Evolutionary conservation across 2,113 vertebrate species (phyloP), one percentile per base, ranked within the genome.

Genomic region (Aspidoscelis tigris): DNA sequence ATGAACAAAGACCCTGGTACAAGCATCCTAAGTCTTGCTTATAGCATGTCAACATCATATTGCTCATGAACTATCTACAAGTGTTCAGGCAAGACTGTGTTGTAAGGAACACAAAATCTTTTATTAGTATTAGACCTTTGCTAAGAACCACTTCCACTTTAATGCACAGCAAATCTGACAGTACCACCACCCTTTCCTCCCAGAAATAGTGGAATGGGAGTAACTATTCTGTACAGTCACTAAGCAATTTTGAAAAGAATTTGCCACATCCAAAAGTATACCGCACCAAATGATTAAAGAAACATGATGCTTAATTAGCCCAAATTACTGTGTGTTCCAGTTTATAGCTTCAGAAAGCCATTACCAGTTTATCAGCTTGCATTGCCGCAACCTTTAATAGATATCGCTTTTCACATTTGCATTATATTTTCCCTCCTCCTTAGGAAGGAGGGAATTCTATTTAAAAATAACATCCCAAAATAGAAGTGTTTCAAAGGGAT

Each of bases 261-360:
- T 84, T 82, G 1, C 76, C 76, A 84, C 20, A 3, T 78, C 44
- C 22, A 58, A 76, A 81, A 64, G 72, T 33, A 81, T 76, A 76
- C 24, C 43, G 22, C 1, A 81, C 50, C 20, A 82, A 50, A 78
- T 65, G 14, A 72, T 64, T 82, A 76, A 53, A 80, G 50, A 72
- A 70, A 24, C 1, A 75, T 1, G 55, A 82, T 53, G 22, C 75
- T 82, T 88, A 77, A 78, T 83, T 87, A 74, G 43, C 79, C 20
- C 61, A 7, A n/a, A 73, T 33, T 43, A 72, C 33, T 74, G 14
- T n/a, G 2, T 71, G 70, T 18, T 81, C 20, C 26, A 61, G n/a
- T 44, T 81, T 78, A 80, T 90, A 21, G 82, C 88, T 80, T 4
- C 11, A 80, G 81, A 68, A 82, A 53, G 20, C 47, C 84, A 43